Conservation (phyloP, 2,113 vertebrate genomes). For the Hemiscyllium ocellatum region DNA sequence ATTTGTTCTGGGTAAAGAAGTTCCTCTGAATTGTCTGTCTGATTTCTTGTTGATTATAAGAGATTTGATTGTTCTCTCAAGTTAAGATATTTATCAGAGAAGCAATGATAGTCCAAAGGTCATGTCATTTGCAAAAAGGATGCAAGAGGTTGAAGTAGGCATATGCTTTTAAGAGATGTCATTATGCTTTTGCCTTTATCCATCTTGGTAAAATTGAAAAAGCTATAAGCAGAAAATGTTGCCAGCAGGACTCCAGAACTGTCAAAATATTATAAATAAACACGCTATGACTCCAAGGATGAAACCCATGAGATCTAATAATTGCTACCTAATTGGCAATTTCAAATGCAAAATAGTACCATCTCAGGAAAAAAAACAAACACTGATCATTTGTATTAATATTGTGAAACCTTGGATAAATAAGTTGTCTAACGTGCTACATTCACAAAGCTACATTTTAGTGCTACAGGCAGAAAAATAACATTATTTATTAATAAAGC, state of each 20-base stretch:
- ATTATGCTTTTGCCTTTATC: not conserved
- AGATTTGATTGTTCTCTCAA: not conserved
- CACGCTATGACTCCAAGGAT: conserved; percentile 15
- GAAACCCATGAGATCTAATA: conserved; percentile 28
- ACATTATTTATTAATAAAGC: not conserved
- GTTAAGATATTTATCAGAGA: not conserved
- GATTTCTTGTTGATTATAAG: not conserved
- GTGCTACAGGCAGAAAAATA: not conserved
- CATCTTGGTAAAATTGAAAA: not conserved
- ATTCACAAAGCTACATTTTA: not conserved
- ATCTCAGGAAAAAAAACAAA: conserved; percentile 29
- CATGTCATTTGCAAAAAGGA: not conserved
- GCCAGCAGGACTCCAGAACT: not conserved
- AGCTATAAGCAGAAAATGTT: not conserved
- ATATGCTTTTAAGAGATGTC: not conserved
- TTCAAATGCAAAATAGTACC: conserved; percentile 19
- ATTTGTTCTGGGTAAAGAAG: not conserved
- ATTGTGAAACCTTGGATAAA: conserved; percentile 1
- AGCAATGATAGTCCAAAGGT: not conserved
- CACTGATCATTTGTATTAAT: conserved; percentile 13
- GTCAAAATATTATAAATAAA: conserved; percentile 28
- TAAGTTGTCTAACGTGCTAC: not conserved
- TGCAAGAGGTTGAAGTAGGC: not conserved
- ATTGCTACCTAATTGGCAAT: conserved; percentile 9
- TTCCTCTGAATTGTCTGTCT: not conserved